phyloP scores from a whole-genome alignment of 2,113 vertebrate species.

The Passerina amoena region DNA sequence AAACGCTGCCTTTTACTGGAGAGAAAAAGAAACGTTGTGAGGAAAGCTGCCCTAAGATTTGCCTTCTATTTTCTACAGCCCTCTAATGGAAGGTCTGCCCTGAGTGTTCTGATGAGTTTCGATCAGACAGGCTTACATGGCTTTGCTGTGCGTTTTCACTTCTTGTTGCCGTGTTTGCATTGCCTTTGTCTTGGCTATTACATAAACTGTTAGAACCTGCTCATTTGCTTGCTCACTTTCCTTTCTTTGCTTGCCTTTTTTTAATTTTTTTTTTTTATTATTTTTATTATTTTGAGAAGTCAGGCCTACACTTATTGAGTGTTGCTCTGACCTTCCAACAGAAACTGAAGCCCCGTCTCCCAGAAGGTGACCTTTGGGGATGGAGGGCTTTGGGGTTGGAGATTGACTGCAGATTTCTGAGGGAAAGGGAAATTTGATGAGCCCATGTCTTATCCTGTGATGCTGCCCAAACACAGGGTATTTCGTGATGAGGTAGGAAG shows the following conservation, averaged over 20 bases:
- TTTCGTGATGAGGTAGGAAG: not conserved
- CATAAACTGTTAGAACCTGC: not conserved
- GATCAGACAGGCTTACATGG: not conserved
- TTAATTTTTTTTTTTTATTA: too few relatives aligned
- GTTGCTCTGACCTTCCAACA: not conserved
- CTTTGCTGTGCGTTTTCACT: not conserved
- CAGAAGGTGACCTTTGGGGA: not conserved
- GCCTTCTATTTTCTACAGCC: not conserved
- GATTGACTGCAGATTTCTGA: not conserved
- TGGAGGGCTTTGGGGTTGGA: not conserved
- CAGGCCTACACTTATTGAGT: not conserved
- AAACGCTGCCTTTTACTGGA: constrained; percentile 4
- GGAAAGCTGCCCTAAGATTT: not conserved
- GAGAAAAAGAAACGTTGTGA: not conserved
- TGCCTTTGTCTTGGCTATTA: constrained; percentile 11
- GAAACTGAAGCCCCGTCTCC: not conserved
- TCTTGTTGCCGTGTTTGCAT: not conserved
- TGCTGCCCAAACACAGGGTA: not conserved
- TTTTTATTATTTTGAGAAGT: not conserved
- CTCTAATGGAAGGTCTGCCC: not conserved
- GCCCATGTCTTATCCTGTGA: not conserved
- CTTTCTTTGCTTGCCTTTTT: not conserved
- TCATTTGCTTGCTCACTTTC: not conserved
- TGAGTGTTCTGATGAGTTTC: not conserved
- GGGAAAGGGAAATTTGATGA: not conserved